These are phyloP conservation scores for Colistium nudipinnis DNA, from an alignment of 2,113 vertebrate species.

Conservation along the genomic window DNA sequence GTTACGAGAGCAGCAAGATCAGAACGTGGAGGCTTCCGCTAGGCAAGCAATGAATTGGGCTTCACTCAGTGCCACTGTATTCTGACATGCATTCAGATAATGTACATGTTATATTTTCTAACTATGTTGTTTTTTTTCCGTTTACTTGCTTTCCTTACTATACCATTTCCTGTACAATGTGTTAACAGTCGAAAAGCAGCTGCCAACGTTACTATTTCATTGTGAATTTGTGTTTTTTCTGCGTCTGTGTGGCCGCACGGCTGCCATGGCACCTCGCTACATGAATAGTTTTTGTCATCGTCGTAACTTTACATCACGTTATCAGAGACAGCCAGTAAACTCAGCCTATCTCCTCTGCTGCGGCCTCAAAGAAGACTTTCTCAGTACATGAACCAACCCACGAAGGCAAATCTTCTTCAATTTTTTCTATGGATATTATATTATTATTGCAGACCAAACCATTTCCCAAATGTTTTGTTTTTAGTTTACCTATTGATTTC, in stretches of 20 bases:
- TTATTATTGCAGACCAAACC: conserved; percentile 48
- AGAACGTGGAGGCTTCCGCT: conserved; percentile 40
- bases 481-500: conserved; percentile 66
- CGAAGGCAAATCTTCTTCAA: conserved; percentile 16
- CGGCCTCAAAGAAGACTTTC: conserved; percentile 62
- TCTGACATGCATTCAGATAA: conserved; percentile 26
- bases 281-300: conserved; percentile 10
- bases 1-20: not conserved
- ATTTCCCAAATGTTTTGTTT: conserved; percentile 60
- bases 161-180: conserved; percentile 31
- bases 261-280: conserved; percentile 8
- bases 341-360: conserved; percentile 57
- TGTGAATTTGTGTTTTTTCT: conserved; percentile 35
- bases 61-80: conserved; percentile 28
- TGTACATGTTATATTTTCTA: conserved; percentile 21
- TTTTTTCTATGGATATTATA: not conserved
- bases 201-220: conserved; percentile 48
- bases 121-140: conserved; percentile 24
- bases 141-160: conserved; percentile 28
- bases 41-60: conserved; percentile 13
- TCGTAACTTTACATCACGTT: conserved; percentile 8
- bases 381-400: conserved; percentile 17
- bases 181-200: conserved; percentile 44
- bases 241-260: conserved; percentile 17
- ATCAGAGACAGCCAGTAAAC: conserved; percentile 37